Conservation (phyloP, 2,888 invertebrate species). For the Lycia hirtaria region DNA sequence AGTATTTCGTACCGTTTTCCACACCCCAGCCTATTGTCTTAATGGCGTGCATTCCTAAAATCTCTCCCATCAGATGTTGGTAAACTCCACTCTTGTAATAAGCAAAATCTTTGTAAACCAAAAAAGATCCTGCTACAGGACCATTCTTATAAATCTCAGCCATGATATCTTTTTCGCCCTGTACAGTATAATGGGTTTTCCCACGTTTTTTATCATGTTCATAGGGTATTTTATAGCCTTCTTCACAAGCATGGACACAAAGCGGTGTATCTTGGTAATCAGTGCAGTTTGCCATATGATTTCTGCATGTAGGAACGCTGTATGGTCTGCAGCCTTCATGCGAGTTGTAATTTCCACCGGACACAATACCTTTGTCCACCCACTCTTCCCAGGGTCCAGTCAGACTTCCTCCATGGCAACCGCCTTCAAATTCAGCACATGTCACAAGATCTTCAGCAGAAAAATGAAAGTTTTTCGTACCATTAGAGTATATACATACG, state of each 20-base stretch:
- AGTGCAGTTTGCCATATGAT: conserved; percentile 10
- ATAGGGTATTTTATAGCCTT: conserved; percentile 79
- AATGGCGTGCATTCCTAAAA: conserved; percentile 16
- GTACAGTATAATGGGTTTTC: not conserved
- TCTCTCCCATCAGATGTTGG: conserved; percentile 1
- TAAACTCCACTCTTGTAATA: conserved; percentile 33
- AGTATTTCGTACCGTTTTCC: conserved; percentile 88
- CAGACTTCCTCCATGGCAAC: too few relatives aligned
- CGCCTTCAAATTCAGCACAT: not conserved
- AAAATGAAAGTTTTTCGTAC: conserved; percentile 84
- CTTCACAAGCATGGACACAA: conserved; percentile 18
- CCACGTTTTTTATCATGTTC: conserved; percentile 76
- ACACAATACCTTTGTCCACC: conserved; percentile 83
- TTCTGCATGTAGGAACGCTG: conserved; percentile 87
- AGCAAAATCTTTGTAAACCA: conserved; percentile 17
- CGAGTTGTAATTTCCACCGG: conserved; percentile 88
- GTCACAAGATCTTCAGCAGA: conserved; percentile 74
- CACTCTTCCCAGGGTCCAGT: conserved; percentile 6
- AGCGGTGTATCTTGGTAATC: conserved; percentile 5
- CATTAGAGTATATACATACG: conserved; percentile 89
- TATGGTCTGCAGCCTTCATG: conserved; percentile 86
- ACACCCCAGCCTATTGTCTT: conserved; percentile 91
- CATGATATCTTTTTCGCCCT: conserved; percentile 59
- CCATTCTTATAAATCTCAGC: conserved; percentile 90
- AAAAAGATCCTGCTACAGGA: conserved; percentile 77